Base-by-base conservation (phyloP, 1,140 invertebrate species). In the Drosophila hydei region DNA sequence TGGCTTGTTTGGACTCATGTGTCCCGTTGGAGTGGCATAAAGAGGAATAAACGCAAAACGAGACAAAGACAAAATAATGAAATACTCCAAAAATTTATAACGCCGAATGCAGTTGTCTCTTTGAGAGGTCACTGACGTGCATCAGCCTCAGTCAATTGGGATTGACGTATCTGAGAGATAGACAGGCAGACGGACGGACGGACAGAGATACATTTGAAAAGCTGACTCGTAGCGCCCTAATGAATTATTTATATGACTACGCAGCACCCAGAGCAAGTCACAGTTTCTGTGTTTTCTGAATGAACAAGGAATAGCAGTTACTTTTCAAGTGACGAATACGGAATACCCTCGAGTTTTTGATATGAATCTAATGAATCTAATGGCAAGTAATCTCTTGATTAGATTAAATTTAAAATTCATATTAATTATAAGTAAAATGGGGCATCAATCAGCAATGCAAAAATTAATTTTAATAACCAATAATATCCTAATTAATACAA, bases 241-340 rank as follows among this genome's bases (percentile, higher is more conserved):
- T 84, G 80, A 84, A 87, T 84, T 63, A 87, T 81, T 81, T 73
- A 81, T 68, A 77, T 55, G 38, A 33, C 38, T 14, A 48, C 18
- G 9, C 67, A 69, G 60, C 58, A 71, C 23, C 61, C 61, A 71
- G 19, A 23, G 18, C 43, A 55, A 55, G 51, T 56, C 55, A 2
- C 36, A 67, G 56, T 42, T 51, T 27, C 48, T 23, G 19, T 43
- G 33, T 64, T 61, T 75, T 64, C 70, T 79, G 75, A 79, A 78
- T 78, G 77, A 79, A 79, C 45, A 25, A 40, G 25, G 30, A 62
- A 48, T 43, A 36, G 23, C 50, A 25, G 11, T 8, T 4, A 19
- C 4, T 12, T 30, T 27, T 5, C 4, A 3, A 50, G 9, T 30
- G 21, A 12, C 14, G 48, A 51, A 30, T 16, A 2, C 16, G 8